Evolutionary conservation across 92 coral and sea anemone species (phyloP).

Genomic region (Epizoanthus ramosus): DNA sequence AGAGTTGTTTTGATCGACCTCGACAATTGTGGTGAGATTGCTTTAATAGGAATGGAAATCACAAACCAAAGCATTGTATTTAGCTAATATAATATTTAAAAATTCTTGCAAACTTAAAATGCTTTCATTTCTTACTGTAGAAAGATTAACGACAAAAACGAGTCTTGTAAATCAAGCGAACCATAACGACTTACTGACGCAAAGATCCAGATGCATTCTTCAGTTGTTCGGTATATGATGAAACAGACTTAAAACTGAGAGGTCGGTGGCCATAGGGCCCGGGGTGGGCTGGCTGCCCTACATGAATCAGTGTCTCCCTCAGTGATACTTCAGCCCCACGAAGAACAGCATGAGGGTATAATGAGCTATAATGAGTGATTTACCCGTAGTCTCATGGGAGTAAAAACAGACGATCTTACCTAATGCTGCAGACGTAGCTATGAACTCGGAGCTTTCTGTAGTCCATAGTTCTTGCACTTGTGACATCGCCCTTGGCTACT

Average conservation of each 20-base stretch:
- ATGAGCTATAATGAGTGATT: too few relatives aligned
- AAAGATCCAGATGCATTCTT: too few relatives aligned
- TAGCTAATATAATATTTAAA: not conserved
- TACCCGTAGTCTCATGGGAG: not conserved
- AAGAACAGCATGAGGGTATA: not conserved
- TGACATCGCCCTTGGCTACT: not conserved
- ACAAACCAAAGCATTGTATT: not conserved
- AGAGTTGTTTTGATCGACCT: too few relatives aligned
- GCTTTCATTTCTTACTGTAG: not conserved
- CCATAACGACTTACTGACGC: not conserved
- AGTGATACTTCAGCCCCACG: not conserved
- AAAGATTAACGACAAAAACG: not conserved
- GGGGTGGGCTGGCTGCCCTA: too few relatives aligned
- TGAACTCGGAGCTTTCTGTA: slow-evolving; percentile 17
- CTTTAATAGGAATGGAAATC: not conserved
- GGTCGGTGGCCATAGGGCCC: too few relatives aligned
- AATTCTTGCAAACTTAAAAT: not conserved
- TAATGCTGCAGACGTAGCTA: slow-evolving; percentile 6
- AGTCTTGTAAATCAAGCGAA: not conserved
- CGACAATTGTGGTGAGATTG: too few relatives aligned
- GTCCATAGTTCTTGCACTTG: slow-evolving; percentile 13
- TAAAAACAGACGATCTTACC: not conserved
- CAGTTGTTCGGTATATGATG: too few relatives aligned
- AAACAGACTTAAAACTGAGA: too few relatives aligned
- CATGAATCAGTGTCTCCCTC: too few relatives aligned